Percentiles rank a stretch among this genome's conserved stretches.
Evolutionary conservation across 2,113 vertebrate species (phyloP).

Genomic region (Myodes glareolus): DNA sequence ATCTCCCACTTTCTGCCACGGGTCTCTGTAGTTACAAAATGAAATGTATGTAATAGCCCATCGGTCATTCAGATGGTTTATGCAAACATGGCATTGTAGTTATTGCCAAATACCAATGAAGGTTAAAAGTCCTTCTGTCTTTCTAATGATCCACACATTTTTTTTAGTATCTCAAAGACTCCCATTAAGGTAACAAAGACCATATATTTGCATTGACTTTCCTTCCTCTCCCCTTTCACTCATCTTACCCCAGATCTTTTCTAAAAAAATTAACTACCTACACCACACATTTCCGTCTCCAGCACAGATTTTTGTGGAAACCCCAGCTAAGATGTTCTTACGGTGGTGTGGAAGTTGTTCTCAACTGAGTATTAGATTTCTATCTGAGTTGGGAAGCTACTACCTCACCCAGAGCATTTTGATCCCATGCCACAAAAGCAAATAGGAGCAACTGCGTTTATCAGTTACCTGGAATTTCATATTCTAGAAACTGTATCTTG

Average conservation of each 20-base stretch:
- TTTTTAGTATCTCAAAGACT: not conserved
- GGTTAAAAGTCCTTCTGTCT: not conserved
- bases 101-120: not conserved
- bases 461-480: not conserved
- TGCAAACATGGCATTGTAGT: not conserved
- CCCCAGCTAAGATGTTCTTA: not conserved
- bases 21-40: not conserved
- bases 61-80: not conserved
- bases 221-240: not conserved
- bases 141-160: not conserved
- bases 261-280: not conserved
- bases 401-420: not conserved
- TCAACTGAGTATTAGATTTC: not conserved
- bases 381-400: not conserved
- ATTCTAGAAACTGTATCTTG: not conserved
- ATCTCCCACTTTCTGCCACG: not conserved
- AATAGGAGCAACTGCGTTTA: not conserved
- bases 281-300: not conserved
- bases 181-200: not conserved
- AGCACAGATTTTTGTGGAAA: not conserved
- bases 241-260: not conserved
- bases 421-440: conserved; percentile 4
- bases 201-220: not conserved
- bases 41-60: not conserved
- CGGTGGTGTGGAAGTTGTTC: not conserved